These are phyloP conservation scores for Pachyuromys duprasi DNA, from an alignment of 2,797 vertebrate genomes.

Conservation along the genomic window DNA sequence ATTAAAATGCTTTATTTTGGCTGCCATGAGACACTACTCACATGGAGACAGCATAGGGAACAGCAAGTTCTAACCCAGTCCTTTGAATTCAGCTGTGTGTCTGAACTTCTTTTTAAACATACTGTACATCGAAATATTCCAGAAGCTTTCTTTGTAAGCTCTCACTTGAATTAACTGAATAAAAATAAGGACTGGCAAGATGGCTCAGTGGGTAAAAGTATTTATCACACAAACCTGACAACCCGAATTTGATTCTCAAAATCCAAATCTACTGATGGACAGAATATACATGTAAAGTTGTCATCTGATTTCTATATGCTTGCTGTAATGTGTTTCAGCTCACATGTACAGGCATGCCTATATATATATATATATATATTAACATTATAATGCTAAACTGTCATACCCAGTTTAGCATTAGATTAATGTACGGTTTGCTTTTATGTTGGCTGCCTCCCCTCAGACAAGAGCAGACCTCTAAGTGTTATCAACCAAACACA, in stretches of 20 bases:
- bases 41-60: neutral
- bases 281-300: neutral
- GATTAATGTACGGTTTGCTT: neutral
- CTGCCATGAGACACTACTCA: neutral
- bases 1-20: constrained; percentile 8
- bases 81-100: neutral
- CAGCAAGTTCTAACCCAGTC: accelerated
- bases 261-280: neutral
- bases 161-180: neutral
- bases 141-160: neutral
- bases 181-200: neutral
- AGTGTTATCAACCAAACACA: neutral
- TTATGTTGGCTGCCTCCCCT: neutral
- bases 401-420: no score
- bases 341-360: no score
- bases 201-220: neutral
- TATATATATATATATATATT: no score
- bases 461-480: neutral
- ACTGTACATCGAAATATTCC: neutral
- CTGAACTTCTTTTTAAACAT: neutral
- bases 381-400: no score
- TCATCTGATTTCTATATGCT: neutral
- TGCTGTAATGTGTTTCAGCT: neutral
- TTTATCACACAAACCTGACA: neutral
- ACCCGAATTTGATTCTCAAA: neutral